These are phyloP conservation scores for Ascaphus truei DNA, from an alignment of 2,113 vertebrate genomes.

Conservation along the genomic window DNA sequence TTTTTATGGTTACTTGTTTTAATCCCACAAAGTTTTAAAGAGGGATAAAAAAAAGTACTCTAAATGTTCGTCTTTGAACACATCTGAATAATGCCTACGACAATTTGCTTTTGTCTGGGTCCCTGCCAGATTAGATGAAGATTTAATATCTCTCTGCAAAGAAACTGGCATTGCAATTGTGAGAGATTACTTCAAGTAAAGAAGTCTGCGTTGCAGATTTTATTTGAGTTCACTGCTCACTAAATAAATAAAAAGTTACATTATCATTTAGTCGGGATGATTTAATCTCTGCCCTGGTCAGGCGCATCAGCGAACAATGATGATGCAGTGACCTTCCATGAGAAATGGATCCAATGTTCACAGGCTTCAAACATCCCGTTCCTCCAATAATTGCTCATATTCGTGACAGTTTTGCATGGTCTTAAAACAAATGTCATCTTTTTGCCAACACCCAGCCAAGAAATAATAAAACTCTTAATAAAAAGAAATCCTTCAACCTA, in stretches of 20 bases:
- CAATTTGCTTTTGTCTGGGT: conserved; percentile 24
- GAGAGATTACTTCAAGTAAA: conserved; percentile 31
- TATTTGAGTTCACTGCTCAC: conserved; percentile 12
- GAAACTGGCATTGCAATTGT: conserved; percentile 18
- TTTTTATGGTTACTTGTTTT: no score
- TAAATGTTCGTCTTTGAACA: conserved; percentile 8
- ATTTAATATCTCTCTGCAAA: conserved; percentile 34
- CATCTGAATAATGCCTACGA: conserved; percentile 18
- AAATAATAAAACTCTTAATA: conserved; percentile 16
- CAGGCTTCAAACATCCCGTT: neutral
- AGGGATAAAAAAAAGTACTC: conserved; percentile 1
- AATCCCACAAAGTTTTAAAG: neutral
- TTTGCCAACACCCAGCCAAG: conserved; percentile 26
- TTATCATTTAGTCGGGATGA: conserved; percentile 23
- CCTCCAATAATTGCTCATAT: conserved; percentile 2
- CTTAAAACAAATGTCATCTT: conserved; percentile 24
- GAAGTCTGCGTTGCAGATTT: conserved; percentile 16
- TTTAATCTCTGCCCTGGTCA: conserved; percentile 26
- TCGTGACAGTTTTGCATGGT: neutral
- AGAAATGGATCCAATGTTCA: neutral
- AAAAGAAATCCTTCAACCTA: conserved; percentile 36
- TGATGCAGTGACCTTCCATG: conserved; percentile 1
- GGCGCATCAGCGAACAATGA: conserved; percentile 15
- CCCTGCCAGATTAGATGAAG: conserved; percentile 33
- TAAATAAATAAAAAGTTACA: conserved; percentile 32